Evolutionary conservation across 1,140 invertebrate genomes (phyloP).

Genomic region (Eciton burchellii): DNA sequence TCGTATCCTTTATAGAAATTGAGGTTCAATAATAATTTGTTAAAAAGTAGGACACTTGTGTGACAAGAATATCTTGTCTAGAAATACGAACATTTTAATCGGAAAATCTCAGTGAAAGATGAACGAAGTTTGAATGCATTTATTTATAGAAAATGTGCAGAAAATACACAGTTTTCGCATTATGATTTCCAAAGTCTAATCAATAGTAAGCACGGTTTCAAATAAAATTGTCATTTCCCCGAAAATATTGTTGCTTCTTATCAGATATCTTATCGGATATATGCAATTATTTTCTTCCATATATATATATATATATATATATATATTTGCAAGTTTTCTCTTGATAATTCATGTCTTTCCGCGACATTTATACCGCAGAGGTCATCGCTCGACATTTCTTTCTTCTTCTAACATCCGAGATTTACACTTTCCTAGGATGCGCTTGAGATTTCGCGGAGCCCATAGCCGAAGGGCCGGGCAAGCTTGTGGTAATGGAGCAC

Average conservation of each 20-base stretch:
- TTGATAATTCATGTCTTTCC: not conserved
- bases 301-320: too few species aligned
- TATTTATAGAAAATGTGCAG: not conserved
- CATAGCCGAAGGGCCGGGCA: constrained; percentile 1
- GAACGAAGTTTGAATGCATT: too few species aligned
- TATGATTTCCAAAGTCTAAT: too few species aligned
- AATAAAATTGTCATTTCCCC: not conserved
- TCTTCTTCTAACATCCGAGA: constrained; percentile 16
- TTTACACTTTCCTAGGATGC: constrained; percentile 31
- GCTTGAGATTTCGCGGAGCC: constrained; percentile 28
- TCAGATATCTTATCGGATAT: constrained; percentile 1
- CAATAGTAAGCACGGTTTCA: too few species aligned
- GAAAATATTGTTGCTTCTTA: not conserved
- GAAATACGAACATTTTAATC: not conserved
- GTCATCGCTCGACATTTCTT: not conserved
- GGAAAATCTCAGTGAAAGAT: not conserved
- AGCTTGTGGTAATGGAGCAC: constrained; percentile 1
- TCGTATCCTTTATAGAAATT: not conserved
- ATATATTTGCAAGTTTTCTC: not conserved
- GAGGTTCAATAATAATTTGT: not conserved
- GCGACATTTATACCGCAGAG: constrained; percentile 21
- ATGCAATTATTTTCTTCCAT: not conserved
- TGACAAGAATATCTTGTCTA: not conserved
- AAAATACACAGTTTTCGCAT: too few species aligned
- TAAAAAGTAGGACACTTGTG: constrained; percentile 2